A percentile compares a stretch with the other conserved stretches of the same genome.
Conservation (phyloP, 2,113 vertebrate species). For the Tachysurus fulvidraco region DNA sequence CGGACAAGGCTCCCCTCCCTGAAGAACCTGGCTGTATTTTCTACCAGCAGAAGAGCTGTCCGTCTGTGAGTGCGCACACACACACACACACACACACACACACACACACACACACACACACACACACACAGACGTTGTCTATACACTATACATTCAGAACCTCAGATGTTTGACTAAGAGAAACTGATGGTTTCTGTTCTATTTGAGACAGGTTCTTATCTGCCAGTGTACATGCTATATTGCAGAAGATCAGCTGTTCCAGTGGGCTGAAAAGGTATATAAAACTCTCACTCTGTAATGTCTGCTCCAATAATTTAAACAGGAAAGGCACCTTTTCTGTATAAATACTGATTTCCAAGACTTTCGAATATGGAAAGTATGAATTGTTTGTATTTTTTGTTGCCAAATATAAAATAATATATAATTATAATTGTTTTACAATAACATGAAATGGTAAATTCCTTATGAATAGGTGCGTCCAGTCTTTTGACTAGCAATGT, state of each 20-base stretch:
- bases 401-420: too few species aligned
- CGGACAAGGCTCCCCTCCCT: conserved; percentile 56
- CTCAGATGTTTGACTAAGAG: background rate
- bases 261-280: conserved; percentile 92
- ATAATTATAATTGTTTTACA: background rate
- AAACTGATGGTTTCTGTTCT: background rate
- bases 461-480: background rate
- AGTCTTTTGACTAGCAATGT: background rate
- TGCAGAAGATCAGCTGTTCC: conserved; percentile 91
- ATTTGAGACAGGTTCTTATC: conserved; percentile 76
- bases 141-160: background rate
- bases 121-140: background rate
- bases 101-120: background rate
- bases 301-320: background rate
- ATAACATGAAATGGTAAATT: background rate
- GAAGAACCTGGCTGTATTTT: conserved; percentile 81
- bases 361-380: too few species aligned
- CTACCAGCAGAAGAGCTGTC: conserved; percentile 76
- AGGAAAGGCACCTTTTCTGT: too few species aligned
- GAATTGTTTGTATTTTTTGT: background rate
- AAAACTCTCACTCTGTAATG: background rate
- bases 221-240: conserved; percentile 85
- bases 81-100: background rate
- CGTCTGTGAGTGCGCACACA: conserved; percentile 75
- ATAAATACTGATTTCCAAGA: too few species aligned